Evolutionary conservation across 1,140 invertebrate genomes (phyloP), one percentile per base, ranked within the genome.

Genomic region (Tetramorium alpestre): DNA sequence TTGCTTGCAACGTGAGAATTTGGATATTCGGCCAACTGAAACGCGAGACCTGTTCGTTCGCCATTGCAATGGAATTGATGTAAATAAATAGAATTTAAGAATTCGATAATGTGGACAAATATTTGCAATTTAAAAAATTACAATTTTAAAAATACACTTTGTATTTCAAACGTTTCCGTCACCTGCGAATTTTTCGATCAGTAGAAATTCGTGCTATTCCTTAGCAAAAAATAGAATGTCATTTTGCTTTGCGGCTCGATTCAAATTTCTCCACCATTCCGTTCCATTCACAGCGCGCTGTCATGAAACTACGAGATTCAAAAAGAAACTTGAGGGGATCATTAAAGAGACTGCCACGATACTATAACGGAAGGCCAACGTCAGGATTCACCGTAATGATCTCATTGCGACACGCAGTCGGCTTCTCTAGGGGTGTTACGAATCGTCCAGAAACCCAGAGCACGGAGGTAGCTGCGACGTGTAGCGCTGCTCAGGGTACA

Each of bases 391-490:
- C 33, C 73, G 49, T 77, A 81, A 88, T 86, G 72, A 84, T 84
- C 69, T 67, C 65, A 41, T 51, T 58, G 60, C 62, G 49, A 82
- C 85, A 58, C 64, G 69, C 41, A 62, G 54, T 25, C 65, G 67
- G 70, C 58, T 54, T 58, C 67, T 58, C 56, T 56, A 33, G 85
- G 76, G 78, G 54, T 16, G 64, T 87, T 89, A 87, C 73, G 85
- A 88, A 87, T 89, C 86, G 89, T 33, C 33, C 70, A 77, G 86
- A 47, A 75, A 77, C 78, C 44, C 73, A 54, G 41, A 47, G 85
- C 88, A 89, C 87, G 84, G 62, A 88, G 78, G 87, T 73, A 75
- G 47, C 41, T 65, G 54, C 88, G 80, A 75, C 69, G 86, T 70
- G 85, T 89, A 87, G 54, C 60, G 47, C 87, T 84, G 75, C 86